Evolutionary conservation across 2,888 invertebrate genomes (phyloP).

Genomic region (Ferdinandea cuprea): DNA sequence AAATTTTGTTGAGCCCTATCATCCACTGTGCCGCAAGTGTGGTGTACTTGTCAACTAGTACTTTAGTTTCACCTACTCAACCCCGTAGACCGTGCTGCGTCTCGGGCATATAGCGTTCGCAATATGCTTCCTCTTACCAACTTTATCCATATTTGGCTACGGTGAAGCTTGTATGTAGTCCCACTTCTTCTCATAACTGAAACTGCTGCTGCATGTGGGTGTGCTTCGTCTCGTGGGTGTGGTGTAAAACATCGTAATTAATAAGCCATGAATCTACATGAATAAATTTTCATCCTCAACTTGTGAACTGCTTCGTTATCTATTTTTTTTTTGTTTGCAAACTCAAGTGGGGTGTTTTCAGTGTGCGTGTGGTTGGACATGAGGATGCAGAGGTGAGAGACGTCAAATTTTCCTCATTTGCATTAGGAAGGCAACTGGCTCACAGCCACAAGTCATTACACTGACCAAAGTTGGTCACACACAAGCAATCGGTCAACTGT

Average conservation of each 20-base stretch:
- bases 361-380: constrained; percentile 10
- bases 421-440: constrained; percentile 41
- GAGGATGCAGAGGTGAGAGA: too few relatives aligned
- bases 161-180: background rate
- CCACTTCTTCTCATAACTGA: constrained; percentile 17
- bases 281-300: constrained; percentile 68
- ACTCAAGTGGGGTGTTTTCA: constrained; percentile 22
- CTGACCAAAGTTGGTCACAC: constrained; percentile 63
- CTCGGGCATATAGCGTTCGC: constrained; percentile 31
- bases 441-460: constrained; percentile 69
- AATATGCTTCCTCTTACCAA: constrained; percentile 31
- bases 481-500: constrained; percentile 68
- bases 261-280: constrained; percentile 74
- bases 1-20: constrained; percentile 55
- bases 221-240: constrained; percentile 46
- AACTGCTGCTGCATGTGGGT: constrained; percentile 4
- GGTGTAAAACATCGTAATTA: constrained; percentile 72
- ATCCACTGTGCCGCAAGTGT: constrained; percentile 37
- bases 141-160: constrained; percentile 29
- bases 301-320: constrained; percentile 61
- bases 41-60: constrained; percentile 51
- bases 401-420: constrained; percentile 69
- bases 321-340: constrained; percentile 25
- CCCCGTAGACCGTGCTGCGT: background rate
- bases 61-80: constrained; percentile 15